phyloP scores from a whole-genome alignment of 2,113 vertebrate species.

The Zeus faber region DNA sequence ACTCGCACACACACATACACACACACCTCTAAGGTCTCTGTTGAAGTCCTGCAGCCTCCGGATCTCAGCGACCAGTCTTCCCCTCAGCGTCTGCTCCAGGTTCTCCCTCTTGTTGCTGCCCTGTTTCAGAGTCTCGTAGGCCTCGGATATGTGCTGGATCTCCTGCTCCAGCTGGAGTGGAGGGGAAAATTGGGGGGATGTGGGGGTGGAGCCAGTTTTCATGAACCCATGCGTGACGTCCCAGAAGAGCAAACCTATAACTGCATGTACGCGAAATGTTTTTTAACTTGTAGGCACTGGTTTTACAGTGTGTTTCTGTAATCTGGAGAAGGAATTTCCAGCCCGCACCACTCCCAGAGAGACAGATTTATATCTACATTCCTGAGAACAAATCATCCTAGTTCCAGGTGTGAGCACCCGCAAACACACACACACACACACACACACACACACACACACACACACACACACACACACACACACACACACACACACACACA shows the following conservation, averaged over 20 bases:
- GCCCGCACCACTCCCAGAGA: constrained; percentile 66
- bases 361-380: constrained; percentile 74
- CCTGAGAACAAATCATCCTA: constrained; percentile 62
- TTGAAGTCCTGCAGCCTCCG: constrained; percentile 95
- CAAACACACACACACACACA: constrained; percentile 15
- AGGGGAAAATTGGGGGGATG: background rate
- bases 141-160: constrained; percentile 93
- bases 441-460: constrained; percentile 17
- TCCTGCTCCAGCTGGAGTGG: constrained; percentile 87
- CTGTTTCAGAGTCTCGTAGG: constrained; percentile 91
- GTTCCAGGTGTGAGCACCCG: constrained; percentile 54
- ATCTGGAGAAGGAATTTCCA: constrained; percentile 61
- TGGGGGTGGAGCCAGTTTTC: constrained; percentile 6
- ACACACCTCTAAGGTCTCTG: constrained; percentile 90
- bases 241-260: too few relatives aligned
- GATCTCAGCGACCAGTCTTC: constrained; percentile 89
- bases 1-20: too few relatives aligned
- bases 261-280: too few relatives aligned
- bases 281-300: constrained; percentile 15
- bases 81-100: constrained; percentile 94
- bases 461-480: background rate
- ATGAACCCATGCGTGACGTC: too few relatives aligned
- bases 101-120: constrained; percentile 90
- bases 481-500: constrained; percentile 20
- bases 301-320: constrained; percentile 30